phyloP scores from a whole-genome alignment of 2,113 vertebrate genomes.

The Chaetorhynchus papuensis region DNA sequence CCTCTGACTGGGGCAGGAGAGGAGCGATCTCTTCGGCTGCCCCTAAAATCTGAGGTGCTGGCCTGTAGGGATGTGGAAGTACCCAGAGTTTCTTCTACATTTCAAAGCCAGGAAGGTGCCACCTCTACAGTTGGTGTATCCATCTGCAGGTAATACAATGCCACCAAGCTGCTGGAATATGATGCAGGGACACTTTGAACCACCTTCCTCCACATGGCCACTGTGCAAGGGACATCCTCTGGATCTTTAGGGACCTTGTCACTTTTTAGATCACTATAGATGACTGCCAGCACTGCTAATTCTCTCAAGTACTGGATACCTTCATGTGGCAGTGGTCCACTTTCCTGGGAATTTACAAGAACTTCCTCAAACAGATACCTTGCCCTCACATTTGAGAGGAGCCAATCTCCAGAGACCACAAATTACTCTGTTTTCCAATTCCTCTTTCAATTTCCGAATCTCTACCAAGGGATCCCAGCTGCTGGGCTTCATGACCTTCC shows the following conservation, averaged over 20 bases:
- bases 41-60: not conserved
- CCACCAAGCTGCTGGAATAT: not conserved
- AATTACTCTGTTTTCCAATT: not conserved
- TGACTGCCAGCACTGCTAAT: not conserved
- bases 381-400: not conserved
- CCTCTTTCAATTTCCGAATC: not conserved
- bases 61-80: not conserved
- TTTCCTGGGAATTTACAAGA: not conserved
- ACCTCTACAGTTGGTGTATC: not conserved
- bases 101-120: not conserved
- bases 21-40: fast-evolving
- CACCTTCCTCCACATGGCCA: not conserved
- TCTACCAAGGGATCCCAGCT: not conserved
- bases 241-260: not conserved
- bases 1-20: not conserved
- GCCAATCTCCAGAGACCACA: not conserved
- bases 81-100: not conserved
- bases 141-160: not conserved
- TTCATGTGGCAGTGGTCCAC: not conserved
- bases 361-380: not conserved
- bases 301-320: not conserved
- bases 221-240: not conserved
- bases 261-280: not conserved
- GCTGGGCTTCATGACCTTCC: not conserved
- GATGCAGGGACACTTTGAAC: not conserved